Evolutionary conservation across 2,113 vertebrate species (phyloP), one percentile per base, ranked within the genome.

Genomic region (Neoarius graeffei): DNA sequence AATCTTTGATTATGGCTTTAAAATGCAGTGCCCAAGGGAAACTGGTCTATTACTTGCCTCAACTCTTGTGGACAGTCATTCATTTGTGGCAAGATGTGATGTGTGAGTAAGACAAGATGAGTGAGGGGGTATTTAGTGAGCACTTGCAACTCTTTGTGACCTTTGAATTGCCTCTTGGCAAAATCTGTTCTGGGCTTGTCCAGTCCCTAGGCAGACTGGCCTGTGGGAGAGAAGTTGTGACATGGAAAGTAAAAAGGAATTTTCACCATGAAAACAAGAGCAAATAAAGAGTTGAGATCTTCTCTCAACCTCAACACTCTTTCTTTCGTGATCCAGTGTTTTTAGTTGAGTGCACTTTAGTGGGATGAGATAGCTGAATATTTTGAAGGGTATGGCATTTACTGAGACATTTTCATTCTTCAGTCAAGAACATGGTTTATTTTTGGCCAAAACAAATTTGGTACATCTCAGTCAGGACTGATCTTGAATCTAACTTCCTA

Each of bases 41-140:
- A 85, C 80, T 73, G 84, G 67, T 86, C 82, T 85, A 90, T 88
- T 89, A 90, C 84, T 66, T 82, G 79, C 67, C 30, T 62, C 48
- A 66, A 84, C 57, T 79, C 64, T 81, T 69, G 42, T 77, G 73
- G 86, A 69, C 56, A 56, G 30, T 90, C 35, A 50, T 89, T 86
- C 52, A 69, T 87, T 84, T 79, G 20, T 50, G 27, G 11, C 8
- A 30, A 82, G 57, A 82, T 82, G 57, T 82, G 19, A 19, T 62
- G 14, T 81, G 83, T 42, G 48, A 60, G n/a, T 59, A 80, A 87
- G 85, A 84, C 82, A 71, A 60, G 85, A 87, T 84, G 73, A 89
- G 62, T 67, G 66, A 86, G 59, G 56, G 64, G 71, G 86, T 80
- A 81, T 86, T 85, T 77, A 84, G 80, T 54, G 15, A 86, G 64